phyloP scores from a whole-genome alignment of 2,797 vertebrate species.

The Rallus crepitans region DNA sequence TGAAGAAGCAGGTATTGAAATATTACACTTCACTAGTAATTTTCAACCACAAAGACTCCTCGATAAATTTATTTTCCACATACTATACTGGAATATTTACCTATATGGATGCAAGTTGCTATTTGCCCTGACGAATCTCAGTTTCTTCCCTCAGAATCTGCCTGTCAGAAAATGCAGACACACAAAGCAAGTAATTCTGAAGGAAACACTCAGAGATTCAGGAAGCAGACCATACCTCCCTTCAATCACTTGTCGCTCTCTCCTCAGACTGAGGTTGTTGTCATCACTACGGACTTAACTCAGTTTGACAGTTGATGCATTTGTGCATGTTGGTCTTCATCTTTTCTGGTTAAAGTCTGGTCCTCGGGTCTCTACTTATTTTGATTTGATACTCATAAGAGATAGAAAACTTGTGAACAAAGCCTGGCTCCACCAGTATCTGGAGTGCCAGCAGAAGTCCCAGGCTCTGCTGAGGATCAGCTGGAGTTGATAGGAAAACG shows the following conservation, averaged over 20 bases:
- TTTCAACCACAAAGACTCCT: not conserved
- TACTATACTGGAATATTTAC: not conserved
- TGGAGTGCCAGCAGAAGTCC: not conserved
- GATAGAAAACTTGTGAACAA: not conserved
- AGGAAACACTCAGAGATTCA: constrained; percentile 39
- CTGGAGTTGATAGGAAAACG: not conserved
- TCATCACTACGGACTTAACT: constrained; percentile 49
- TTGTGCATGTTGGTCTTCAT: constrained; percentile 49
- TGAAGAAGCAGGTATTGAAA: not conserved
- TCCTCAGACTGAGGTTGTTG: not conserved
- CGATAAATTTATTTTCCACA: constrained; percentile 20
- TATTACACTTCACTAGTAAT: not conserved
- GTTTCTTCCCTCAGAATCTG: constrained; percentile 42
- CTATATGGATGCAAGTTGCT: not conserved
- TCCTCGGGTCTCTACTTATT: constrained; percentile 4
- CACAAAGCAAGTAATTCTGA: constrained; percentile 54
- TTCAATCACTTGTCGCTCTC: constrained; percentile 48
- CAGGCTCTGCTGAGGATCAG: not conserved
- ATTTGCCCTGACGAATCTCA: constrained; percentile 17
- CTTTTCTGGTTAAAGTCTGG: constrained; percentile 30
- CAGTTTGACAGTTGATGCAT: constrained; percentile 57
- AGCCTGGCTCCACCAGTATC: not conserved
- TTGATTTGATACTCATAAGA: constrained; percentile 6
- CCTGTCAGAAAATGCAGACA: constrained; percentile 69
- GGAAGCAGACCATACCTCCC: constrained; percentile 40